Evolutionary conservation across 2,113 vertebrate genomes (phyloP).

Genomic region (Bombycilla garrulus): DNA sequence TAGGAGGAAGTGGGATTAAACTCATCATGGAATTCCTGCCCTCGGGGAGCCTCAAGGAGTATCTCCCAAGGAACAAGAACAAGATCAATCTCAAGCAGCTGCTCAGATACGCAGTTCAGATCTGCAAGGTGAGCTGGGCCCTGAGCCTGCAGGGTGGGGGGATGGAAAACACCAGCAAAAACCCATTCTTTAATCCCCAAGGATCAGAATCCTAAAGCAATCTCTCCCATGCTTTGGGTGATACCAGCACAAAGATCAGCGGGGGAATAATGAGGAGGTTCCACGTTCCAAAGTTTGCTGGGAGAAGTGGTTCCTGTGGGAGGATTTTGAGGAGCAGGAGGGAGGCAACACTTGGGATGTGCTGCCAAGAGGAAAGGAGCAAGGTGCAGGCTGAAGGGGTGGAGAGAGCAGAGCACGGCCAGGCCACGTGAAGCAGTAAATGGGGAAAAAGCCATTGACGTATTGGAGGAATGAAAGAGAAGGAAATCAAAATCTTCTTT

Average conservation of each 20-base stretch:
- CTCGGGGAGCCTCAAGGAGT: conserved; percentile 94
- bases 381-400: rapidly evolving
- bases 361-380: background rate
- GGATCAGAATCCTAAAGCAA: background rate
- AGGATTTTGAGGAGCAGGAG: background rate
- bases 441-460: background rate
- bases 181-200: background rate
- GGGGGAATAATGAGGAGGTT: background rate
- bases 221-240: background rate
- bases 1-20: conserved; percentile 92
- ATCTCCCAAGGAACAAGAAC: conserved; percentile 86
- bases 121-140: conserved; percentile 85
- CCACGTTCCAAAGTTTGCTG: background rate
- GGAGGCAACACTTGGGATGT: background rate
- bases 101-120: conserved; percentile 89
- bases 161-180: background rate
- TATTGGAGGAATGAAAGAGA: background rate
- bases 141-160: background rate
- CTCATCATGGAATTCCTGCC: conserved; percentile 98
- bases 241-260: background rate
- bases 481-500: background rate
- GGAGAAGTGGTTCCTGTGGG: background rate
- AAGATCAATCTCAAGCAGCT: conserved; percentile 85
- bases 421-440: rapidly evolving
- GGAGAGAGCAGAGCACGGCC: background rate